Evolutionary conservation across 2,797 vertebrate genomes (phyloP).

Genomic region (Salarias fasciatus): DNA sequence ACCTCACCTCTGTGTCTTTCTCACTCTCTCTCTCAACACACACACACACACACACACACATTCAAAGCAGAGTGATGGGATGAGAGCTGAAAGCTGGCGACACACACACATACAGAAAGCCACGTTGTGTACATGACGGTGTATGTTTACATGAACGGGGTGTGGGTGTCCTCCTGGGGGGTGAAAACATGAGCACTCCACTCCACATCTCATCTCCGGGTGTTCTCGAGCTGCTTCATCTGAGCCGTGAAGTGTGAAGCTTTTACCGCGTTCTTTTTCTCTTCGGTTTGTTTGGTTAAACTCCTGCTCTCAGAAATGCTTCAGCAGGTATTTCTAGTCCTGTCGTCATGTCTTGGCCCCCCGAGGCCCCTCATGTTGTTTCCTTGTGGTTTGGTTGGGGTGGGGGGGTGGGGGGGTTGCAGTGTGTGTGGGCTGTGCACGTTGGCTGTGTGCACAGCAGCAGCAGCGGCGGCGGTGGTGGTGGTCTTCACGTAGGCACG

Average conservation of each 20-base stretch:
- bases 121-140: conserved; percentile 68
- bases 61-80: conserved; percentile 24
- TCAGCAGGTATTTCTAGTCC: not conserved
- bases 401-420: no score
- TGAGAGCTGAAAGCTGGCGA: conserved; percentile 51
- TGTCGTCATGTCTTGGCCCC: no score
- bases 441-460: conserved; percentile 36
- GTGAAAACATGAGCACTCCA: conserved; percentile 51
- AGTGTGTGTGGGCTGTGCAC: conserved; percentile 46
- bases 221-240: conserved; percentile 49
- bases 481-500: conserved; percentile 34
- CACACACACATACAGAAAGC: no score
- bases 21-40: conserved; percentile 22
- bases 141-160: conserved; percentile 75
- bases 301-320: conserved; percentile 27
- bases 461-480: not conserved
- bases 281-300: conserved; percentile 24
- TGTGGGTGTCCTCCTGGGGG: conserved; percentile 35
- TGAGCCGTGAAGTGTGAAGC: conserved; percentile 50
- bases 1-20: conserved; percentile 30
- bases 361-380: no score
- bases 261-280: not conserved
- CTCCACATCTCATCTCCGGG: conserved; percentile 52
- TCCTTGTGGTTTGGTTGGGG: not conserved
- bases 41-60: conserved; percentile 33